Evolutionary conservation across 2,888 invertebrate species (phyloP).

Genomic region (Ditylenchus weischeri): DNA sequence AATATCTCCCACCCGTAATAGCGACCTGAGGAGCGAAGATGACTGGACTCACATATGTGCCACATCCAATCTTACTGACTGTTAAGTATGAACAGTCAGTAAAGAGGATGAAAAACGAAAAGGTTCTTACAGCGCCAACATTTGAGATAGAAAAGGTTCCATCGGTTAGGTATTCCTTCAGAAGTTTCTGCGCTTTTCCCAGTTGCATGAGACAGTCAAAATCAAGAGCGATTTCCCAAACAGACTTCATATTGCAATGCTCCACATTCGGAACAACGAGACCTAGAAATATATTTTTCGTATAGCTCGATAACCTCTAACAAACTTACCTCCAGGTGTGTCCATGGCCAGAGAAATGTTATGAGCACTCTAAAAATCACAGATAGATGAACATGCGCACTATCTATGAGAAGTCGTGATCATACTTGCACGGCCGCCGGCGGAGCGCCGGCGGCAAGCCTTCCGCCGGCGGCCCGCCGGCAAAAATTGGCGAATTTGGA

Average conservation of each 20-base stretch:
- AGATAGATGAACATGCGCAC: neutral
- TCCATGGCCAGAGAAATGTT: conserved; percentile 97
- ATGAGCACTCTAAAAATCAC: conserved; percentile 67
- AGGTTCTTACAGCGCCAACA: conserved; percentile 77
- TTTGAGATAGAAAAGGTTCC: conserved; percentile 95
- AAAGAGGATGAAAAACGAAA: neutral
- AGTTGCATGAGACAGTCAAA: conserved; percentile 76
- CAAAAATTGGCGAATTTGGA: too few relatives aligned
- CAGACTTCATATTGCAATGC: conserved; percentile 76
- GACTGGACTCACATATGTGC: conserved; percentile 88
- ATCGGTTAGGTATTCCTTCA: conserved; percentile 74
- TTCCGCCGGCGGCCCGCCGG: too few relatives aligned
- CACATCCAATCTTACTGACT: conserved; percentile 96
- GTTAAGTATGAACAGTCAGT: conserved; percentile 60
- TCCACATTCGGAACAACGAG: conserved; percentile 88
- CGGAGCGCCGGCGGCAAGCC: too few relatives aligned
- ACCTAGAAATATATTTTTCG: conserved; percentile 59
- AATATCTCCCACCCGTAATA: conserved; percentile 63
- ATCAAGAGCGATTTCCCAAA: conserved; percentile 77
- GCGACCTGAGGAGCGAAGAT: conserved; percentile 89
- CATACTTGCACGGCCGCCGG: too few relatives aligned
- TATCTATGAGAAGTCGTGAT: neutral
- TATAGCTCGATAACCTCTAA: too few relatives aligned
- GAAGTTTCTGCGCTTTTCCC: conserved; percentile 71
- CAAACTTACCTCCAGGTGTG: conserved; percentile 70